phyloP scores from a whole-genome alignment of 2,888 invertebrate genomes.

The Petrophora chlorosata region DNA sequence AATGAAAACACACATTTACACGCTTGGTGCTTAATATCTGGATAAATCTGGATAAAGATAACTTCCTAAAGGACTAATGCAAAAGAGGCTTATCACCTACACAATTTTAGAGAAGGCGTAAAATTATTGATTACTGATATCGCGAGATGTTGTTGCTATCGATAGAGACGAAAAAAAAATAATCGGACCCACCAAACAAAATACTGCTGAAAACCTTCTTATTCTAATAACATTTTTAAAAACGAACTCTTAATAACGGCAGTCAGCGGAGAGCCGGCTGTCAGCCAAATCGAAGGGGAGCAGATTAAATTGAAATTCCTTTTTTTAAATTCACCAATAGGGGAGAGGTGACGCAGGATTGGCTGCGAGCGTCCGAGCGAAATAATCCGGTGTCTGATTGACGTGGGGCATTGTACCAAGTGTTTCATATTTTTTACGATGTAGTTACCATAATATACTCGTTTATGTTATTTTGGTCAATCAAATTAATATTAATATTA shows the following conservation, averaged over 20 bases:
- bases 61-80: too few species aligned
- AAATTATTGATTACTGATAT: too few species aligned
- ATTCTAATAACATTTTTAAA: conserved; percentile 38
- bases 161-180: conserved; percentile 32
- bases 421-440: conserved; percentile 15
- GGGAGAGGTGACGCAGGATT: conserved; percentile 75
- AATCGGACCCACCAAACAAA: neutral
- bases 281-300: conserved; percentile 70
- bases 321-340: conserved; percentile 81
- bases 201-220: neutral
- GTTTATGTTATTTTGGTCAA: too few species aligned
- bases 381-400: conserved; percentile 72
- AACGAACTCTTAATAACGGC: conserved; percentile 40
- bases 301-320: conserved; percentile 79
- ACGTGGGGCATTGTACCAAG: conserved; percentile 54
- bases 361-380: conserved; percentile 69
- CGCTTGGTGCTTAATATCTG: too few species aligned
- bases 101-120: too few species aligned
- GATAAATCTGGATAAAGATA: too few species aligned
- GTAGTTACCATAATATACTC: too few species aligned
- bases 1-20: too few species aligned
- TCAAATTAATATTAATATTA: too few species aligned
- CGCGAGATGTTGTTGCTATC: too few species aligned
- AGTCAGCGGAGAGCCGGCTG: conserved; percentile 48
- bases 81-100: too few species aligned